Evolutionary conservation across 2,888 invertebrate species (phyloP), one percentile per base, ranked within the genome.

Genomic region (Seira musarum): DNA sequence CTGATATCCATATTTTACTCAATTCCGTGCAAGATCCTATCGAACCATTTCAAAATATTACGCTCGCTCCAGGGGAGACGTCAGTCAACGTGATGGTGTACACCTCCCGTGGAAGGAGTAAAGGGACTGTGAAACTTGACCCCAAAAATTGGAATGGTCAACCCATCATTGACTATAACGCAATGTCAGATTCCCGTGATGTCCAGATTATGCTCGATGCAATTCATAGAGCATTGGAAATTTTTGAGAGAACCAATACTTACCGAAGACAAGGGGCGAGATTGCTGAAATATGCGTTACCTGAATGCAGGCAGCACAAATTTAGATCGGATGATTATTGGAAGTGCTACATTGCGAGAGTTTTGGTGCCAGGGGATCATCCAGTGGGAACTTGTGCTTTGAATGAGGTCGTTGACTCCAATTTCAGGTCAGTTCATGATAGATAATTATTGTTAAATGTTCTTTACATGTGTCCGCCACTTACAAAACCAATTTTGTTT

Each of bases 341-440:
- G 75, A 25, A 13, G n/a, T 80, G 80, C 30, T 74, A 75, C 63
- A 74, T 80, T 5, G 24, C 17, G 30, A 53, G 17, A 21, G n/a
- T 21, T 22, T 35, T 57, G 1, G 15, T 22, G 30, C 3, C 40
- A 5, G 75, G 75, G n/a, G n/a, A 5, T 19, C 80, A 75, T 49
- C 25, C 70, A 2, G 80, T 19, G 1, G 80, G 80, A n/a, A 69
- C 65, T 1, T 68, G 65, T 15, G n/a, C n/a, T n/a, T 15, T 15
- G 60, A 60, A 80, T 80, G 80, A 74, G 80, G 80, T 80, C 0
- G 75, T 75, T 2, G 80, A 80, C 22, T 13, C 65, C 0, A 35
- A 70, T 17, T 65, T 80, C 19, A 68, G 71, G 78, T 77, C 2
- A 30, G 30, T 65, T 80, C 19, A 68, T 66, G 78, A 70, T 5